These are phyloP conservation scores for Trichogramma dendrolimi DNA, from an alignment of 2,888 invertebrate species.

Conservation along the genomic window DNA sequence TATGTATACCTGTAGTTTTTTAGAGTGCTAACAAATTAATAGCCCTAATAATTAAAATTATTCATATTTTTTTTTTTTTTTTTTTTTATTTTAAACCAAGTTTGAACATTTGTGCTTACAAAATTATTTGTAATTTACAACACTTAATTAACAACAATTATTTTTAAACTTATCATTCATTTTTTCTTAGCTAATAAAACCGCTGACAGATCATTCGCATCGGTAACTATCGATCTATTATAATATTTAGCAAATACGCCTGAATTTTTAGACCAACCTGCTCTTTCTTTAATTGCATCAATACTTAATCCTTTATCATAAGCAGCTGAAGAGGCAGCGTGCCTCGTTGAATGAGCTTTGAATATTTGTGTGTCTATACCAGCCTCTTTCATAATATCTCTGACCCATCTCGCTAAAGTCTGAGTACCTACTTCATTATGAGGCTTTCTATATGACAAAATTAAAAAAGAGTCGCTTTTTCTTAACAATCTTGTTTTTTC, in stretches of 20 bases:
- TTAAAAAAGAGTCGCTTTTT: not conserved
- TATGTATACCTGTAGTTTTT: not conserved
- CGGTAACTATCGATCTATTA: not conserved
- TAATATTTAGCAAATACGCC: not conserved
- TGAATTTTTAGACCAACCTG: slow-evolving; percentile 10
- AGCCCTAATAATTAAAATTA: not conserved
- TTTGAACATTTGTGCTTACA: not conserved
- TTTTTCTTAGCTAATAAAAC: not conserved
- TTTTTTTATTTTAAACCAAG: not conserved
- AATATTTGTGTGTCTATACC: slow-evolving; percentile 1
- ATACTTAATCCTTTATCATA: slow-evolving; percentile 8
- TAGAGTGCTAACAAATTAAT: too few relatives aligned
- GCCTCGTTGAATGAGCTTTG: slow-evolving; percentile 5
- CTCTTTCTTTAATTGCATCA: slow-evolving; percentile 6
- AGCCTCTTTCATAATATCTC: not conserved
- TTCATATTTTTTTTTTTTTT: not conserved
- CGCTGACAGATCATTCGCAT: not conserved
- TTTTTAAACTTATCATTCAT: not conserved
- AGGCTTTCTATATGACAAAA: not conserved
- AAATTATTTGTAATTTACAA: too few relatives aligned
- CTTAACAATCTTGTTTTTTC: slow-evolving; percentile 17
- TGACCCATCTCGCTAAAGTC: not conserved
- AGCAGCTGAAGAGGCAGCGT: slow-evolving; percentile 7
- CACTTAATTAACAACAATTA: not conserved
- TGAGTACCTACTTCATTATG: not conserved